Conservation (phyloP, 2,797 vertebrate genomes). For the Danio kyathit region DNA sequence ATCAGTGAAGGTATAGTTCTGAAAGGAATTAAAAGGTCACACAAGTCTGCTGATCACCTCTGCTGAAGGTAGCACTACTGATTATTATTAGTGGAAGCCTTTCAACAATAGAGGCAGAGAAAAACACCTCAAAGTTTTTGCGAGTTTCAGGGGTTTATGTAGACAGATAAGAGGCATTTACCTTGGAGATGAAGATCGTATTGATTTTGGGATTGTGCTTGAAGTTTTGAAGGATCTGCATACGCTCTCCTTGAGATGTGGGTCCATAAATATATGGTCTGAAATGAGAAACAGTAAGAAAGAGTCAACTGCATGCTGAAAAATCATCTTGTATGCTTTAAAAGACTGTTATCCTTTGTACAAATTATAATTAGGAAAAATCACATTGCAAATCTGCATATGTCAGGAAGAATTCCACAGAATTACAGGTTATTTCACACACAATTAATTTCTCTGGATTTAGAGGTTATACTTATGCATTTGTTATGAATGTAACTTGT, state of each 20-base stretch:
- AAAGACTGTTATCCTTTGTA: not conserved
- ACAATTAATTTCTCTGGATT: too few relatives aligned
- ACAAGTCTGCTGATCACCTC: not conserved
- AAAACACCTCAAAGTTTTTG: too few relatives aligned
- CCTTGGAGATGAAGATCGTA: slow-evolving; percentile 99
- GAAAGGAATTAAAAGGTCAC: slow-evolving; percentile 9
- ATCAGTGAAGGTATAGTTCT: not conserved
- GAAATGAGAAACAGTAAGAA: not conserved
- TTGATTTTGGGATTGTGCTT: slow-evolving; percentile 99
- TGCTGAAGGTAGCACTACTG: not conserved
- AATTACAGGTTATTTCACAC: too few relatives aligned
- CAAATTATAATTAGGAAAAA: too few relatives aligned
- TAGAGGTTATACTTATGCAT: too few relatives aligned
- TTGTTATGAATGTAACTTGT: too few relatives aligned
- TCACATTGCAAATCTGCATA: too few relatives aligned
- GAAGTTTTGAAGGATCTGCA: slow-evolving; percentile 99
- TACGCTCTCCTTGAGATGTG: slow-evolving; percentile 96
- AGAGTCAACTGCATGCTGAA: not conserved
- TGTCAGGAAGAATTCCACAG: too few relatives aligned
- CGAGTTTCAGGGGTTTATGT: not conserved
- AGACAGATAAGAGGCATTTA: slow-evolving; percentile 57
- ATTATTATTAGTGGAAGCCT: not conserved
- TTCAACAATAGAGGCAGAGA: not conserved
- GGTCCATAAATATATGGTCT: slow-evolving; percentile 98
- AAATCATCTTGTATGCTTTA: not conserved